A percentile compares a stretch with the other conserved stretches of the same genome.
These are phyloP conservation scores for Limnodromus scolopaceus DNA, from an alignment of 2,797 vertebrate genomes.

Conservation along the genomic window DNA sequence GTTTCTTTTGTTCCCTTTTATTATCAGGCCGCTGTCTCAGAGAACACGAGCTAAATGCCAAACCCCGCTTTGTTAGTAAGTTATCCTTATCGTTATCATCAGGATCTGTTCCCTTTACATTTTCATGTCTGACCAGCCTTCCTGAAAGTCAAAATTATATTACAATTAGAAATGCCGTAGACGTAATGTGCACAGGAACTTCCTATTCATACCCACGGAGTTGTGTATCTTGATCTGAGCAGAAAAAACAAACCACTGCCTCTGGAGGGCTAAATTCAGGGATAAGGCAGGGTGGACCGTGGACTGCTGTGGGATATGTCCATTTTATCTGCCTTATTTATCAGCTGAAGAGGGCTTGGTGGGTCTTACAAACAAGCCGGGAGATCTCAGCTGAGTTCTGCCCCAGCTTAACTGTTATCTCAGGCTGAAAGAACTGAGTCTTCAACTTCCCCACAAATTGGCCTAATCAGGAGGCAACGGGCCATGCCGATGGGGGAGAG, in stretches of 20 bases:
- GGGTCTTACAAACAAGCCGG: not conserved
- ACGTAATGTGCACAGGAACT: not conserved
- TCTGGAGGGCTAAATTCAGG: not conserved
- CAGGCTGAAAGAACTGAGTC: not conserved
- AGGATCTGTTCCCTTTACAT: slow-evolving; percentile 39
- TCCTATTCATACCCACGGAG: not conserved
- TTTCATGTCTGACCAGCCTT: slow-evolving; percentile 23
- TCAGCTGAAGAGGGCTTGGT: not conserved
- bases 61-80: not conserved
- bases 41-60: slow-evolving; percentile 17
- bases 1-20: slow-evolving; percentile 49
- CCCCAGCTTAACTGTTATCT: not conserved
- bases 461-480: not conserved
- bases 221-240: not conserved
- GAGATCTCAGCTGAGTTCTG: not conserved
- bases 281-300: not conserved
- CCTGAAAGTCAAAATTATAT: slow-evolving; percentile 9
- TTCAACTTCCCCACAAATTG: not conserved
- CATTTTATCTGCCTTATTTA: not conserved
- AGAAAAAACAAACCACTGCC: not conserved
- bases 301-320: not conserved
- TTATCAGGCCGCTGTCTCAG: not conserved
- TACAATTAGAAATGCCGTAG: not conserved
- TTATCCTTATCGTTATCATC: slow-evolving; percentile 51
- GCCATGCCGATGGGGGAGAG: not conserved